Conservation (phyloP, 2,113 vertebrate species). For the Boulengeromyrus knoepffleri region DNA sequence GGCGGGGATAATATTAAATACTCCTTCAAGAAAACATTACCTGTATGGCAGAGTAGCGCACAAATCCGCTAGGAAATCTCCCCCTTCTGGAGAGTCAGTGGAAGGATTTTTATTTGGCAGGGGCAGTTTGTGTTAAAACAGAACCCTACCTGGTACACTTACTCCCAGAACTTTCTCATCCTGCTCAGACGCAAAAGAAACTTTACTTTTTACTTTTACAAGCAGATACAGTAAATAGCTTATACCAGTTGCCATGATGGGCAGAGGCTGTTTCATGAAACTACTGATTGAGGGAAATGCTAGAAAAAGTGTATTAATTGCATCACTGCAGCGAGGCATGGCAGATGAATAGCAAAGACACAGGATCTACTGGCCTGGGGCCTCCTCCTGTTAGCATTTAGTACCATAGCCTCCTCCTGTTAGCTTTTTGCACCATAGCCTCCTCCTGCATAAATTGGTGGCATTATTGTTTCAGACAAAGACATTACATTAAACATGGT, state of each 20-base stretch:
- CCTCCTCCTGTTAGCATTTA: neutral
- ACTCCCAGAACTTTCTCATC: neutral
- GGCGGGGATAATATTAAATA: neutral
- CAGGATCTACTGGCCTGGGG: neutral
- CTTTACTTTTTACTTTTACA: neutral
- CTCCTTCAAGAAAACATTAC: neutral
- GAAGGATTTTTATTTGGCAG: neutral
- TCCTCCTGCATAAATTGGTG: neutral
- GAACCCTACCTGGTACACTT: neutral
- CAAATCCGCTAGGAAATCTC: neutral
- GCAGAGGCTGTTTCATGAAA: neutral
- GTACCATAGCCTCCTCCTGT: neutral
- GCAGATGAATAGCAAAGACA: neutral
- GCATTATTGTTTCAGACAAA: neutral
- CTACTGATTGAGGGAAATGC: neutral
- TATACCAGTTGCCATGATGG: neutral
- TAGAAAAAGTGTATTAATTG: neutral
- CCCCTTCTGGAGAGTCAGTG: neutral
- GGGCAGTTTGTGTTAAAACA: neutral
- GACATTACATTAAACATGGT: neutral
- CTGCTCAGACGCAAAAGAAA: neutral
- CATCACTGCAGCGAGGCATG: neutral
- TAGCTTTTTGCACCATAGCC: neutral
- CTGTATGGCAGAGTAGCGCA: neutral
- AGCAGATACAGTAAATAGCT: neutral